Evolutionary conservation across 1,140 invertebrate genomes (phyloP).

Genomic region (Cepaea nemoralis): DNA sequence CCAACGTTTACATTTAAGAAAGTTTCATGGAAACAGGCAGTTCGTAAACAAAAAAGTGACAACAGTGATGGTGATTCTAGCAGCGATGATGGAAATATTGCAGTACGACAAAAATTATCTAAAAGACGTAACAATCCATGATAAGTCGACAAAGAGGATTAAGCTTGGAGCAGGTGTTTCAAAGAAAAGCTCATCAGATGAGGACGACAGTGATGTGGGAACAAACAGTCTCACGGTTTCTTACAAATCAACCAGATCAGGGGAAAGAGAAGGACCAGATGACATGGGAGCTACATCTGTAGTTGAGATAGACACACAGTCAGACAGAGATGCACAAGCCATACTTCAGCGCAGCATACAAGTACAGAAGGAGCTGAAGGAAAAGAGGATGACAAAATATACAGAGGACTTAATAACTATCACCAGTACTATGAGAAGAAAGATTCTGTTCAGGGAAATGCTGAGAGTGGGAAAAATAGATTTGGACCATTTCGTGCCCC

Average conservation of each 20-base stretch:
- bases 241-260: conserved; percentile 58
- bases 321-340: conserved; percentile 91
- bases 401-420: conserved; percentile 95
- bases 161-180: conserved; percentile 37
- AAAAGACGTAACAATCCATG: conserved; percentile 60
- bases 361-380: conserved; percentile 87
- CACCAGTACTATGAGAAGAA: conserved; percentile 92
- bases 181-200: conserved; percentile 50
- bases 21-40: too few species aligned
- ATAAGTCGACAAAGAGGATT: conserved; percentile 67
- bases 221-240: conserved; percentile 45
- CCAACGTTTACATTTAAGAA: too few species aligned
- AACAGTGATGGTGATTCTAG: conserved; percentile 49
- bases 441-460: conserved; percentile 83
- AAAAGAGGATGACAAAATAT: conserved; percentile 95
- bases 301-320: conserved; percentile 92
- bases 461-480: conserved; percentile 78
- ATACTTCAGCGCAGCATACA: conserved; percentile 92
- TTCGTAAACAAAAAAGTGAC: background rate
- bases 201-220: conserved; percentile 47
- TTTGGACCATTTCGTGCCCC: conserved; percentile 96
- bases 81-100: conserved; percentile 71
- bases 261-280: conserved; percentile 77
- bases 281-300: conserved; percentile 90
- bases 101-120: conserved; percentile 66